Evolutionary conservation across 2,797 vertebrate species (phyloP), one percentile per base, ranked within the genome.

Genomic region (Tapirus indicus): DNA sequence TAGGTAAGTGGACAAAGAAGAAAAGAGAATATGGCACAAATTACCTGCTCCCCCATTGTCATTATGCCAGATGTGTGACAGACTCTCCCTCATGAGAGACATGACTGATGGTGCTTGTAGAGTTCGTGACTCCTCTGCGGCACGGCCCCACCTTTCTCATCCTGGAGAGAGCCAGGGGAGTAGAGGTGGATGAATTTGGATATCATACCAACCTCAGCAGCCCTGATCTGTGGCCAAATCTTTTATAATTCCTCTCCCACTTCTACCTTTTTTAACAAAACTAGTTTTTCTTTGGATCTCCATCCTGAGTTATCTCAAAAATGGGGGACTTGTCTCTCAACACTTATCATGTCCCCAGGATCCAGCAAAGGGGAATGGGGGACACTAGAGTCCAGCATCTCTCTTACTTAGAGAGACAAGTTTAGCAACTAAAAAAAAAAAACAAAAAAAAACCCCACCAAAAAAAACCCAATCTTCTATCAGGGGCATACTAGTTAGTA

Each of bases 1-100:
- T 88, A 75, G 49, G 8, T 71, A 62, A 32, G 4, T 20, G 1
- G 29, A 54, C 83, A 88, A 85, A 75, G 8, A 66, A 18, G 18
- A 96, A 79, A 62, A 82, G 62, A 87, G 74, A 69, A 93, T 92
- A 68, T 23, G 47, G 20, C 60, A 80, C 74, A 85, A 44, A 92
- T 91, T 84, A 64, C 66, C 71, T 66, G 27, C 20, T 27, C 12
- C 8, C 29, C 4, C 10, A 47, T 17, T 75, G 17, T 60, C 56
- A 14, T 87, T n/a, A 32, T 58, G 74, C 38, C 69, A 82, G 80
- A 32, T 60, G 35, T 47, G 35, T 94, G 58, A 41, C 44, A 52
- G n/a, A 17, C 9, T 56, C 18, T 71, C 11, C 11, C 29, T 86
- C 0, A 13, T 14, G 18, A n/a, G n/a, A 2, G 23, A 27, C 5